Conservation (phyloP, 1,140 invertebrate species). For the Trinorchestia longiramus region DNA sequence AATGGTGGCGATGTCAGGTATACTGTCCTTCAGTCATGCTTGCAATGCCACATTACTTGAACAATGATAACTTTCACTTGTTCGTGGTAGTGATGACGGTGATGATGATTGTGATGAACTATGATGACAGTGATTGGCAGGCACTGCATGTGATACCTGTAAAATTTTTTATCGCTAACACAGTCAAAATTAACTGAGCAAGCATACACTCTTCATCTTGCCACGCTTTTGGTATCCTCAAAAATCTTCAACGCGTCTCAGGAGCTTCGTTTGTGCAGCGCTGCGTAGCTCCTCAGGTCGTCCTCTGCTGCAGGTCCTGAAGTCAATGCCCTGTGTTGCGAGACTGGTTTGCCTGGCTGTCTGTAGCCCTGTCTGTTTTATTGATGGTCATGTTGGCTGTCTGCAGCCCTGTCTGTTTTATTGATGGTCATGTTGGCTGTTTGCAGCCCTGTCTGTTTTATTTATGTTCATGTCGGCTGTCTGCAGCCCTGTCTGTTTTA, state of each 20-base stretch:
- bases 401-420: too few relatives aligned
- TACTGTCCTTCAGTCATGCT: neutral
- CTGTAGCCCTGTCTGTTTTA: too few relatives aligned
- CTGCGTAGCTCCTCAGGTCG: neutral
- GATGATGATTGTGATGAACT: neutral
- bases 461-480: too few relatives aligned
- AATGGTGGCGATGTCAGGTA: neutral
- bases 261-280: neutral
- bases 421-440: too few relatives aligned
- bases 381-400: too few relatives aligned
- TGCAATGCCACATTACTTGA: neutral
- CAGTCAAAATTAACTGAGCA: neutral
- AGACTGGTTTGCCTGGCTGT: slow-evolving; percentile 2
- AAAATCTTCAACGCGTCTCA: neutral
- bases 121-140: neutral
- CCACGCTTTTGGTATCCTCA: neutral
- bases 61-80: too few relatives aligned
- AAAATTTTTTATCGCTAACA: neutral
- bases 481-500: too few relatives aligned
- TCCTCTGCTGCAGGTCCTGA: neutral
- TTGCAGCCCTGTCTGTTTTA: too few relatives aligned
- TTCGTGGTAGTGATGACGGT: neutral
- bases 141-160: neutral
- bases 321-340: neutral
- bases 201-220: neutral